These are phyloP conservation scores for Trichogramma dendrolimi DNA, from an alignment of 2,888 invertebrate species.

Conservation along the genomic window DNA sequence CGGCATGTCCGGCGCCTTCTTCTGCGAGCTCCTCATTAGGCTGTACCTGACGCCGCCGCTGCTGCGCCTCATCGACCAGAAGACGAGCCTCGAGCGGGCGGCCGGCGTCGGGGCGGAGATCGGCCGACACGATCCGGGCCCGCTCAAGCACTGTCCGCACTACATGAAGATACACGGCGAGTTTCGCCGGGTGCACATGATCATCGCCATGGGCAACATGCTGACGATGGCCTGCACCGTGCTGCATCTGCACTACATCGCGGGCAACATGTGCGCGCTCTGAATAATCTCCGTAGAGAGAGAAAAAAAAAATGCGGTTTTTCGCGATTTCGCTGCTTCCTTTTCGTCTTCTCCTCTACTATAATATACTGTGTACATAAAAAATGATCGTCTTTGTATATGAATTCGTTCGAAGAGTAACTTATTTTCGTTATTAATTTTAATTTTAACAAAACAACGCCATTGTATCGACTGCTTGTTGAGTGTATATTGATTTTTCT, in stretches of 20 bases:
- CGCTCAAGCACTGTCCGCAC: constrained; percentile 71
- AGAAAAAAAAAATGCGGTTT: too few relatives aligned
- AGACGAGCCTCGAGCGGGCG: constrained; percentile 70
- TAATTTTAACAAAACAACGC: too few relatives aligned
- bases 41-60: constrained; percentile 73
- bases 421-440: too few relatives aligned
- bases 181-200: constrained; percentile 74
- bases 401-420: too few relatives aligned
- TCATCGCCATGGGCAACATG: constrained; percentile 77
- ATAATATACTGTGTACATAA: too few relatives aligned
- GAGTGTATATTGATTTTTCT: too few relatives aligned
- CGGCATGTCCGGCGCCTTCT: constrained; percentile 63
- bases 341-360: too few relatives aligned
- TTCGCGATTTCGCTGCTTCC: too few relatives aligned
- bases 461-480: too few relatives aligned
- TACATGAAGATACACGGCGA: constrained; percentile 70
- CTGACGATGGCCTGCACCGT: constrained; percentile 64
- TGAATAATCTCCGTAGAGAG: constrained; percentile 28
- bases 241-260: constrained; percentile 65
- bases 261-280: constrained; percentile 53
- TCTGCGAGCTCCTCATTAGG: constrained; percentile 72
- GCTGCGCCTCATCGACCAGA: constrained; percentile 68
- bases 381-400: too few relatives aligned
- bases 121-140: constrained; percentile 68
- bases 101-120: constrained; percentile 77